Evolutionary conservation across 2,888 invertebrate genomes (phyloP).

Genomic region (Loripinus fragilis): DNA sequence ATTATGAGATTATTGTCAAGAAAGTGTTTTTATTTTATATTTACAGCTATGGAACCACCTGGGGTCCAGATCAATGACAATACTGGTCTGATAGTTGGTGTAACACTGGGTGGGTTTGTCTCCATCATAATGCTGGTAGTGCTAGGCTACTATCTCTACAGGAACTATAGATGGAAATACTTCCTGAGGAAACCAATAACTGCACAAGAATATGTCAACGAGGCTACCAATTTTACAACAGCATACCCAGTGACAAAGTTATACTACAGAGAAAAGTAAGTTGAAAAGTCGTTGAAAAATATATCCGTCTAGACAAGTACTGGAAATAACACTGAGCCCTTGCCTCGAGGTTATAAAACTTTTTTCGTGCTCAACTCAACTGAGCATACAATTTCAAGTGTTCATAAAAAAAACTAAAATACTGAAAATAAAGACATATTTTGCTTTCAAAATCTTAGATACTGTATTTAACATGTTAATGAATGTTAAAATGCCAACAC

Average conservation of each 20-base stretch:
- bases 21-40: too few species aligned
- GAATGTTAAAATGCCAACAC: too few species aligned
- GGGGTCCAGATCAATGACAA: constrained; percentile 31
- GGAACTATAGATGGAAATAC: constrained; percentile 59
- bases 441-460: too few species aligned
- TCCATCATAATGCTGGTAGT: constrained; percentile 32
- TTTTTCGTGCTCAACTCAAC: too few species aligned
- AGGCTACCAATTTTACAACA: constrained; percentile 36
- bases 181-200: constrained; percentile 60
- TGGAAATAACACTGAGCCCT: too few species aligned
- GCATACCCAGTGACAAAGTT: constrained; percentile 63
- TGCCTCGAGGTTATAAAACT: too few species aligned
- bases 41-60: constrained; percentile 10
- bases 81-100: constrained; percentile 59
- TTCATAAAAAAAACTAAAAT: too few species aligned
- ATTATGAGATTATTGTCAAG: too few species aligned
- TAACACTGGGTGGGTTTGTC: constrained; percentile 52
- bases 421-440: too few species aligned
- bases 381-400: too few species aligned
- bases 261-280: constrained; percentile 62
- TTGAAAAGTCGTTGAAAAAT: background rate
- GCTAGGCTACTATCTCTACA: constrained; percentile 52
- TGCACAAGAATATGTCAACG: constrained; percentile 44
- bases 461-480: too few species aligned
- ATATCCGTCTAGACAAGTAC: too few species aligned